Conservation (phyloP, 2,113 vertebrate species). For the Gobiocypris rarus region DNA sequence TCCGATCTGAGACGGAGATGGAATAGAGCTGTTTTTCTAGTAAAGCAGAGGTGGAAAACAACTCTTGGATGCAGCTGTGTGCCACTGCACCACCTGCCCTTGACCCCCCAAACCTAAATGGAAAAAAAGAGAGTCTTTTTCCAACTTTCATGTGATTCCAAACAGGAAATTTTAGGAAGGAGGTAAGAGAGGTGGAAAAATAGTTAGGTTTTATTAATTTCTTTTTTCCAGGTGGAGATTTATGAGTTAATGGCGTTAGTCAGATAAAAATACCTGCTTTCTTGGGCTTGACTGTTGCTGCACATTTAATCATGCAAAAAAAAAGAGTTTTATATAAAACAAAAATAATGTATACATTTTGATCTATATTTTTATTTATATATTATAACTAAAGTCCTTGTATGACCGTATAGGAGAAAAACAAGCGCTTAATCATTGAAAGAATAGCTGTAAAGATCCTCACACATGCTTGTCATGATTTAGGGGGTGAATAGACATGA, state of each 20-base stretch:
- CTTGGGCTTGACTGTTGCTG: background rate
- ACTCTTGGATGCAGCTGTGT: conserved; percentile 52
- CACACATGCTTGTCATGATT: conserved; percentile 27
- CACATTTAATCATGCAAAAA: background rate
- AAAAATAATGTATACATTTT: background rate
- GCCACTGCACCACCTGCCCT: conserved; percentile 50
- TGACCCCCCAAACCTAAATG: conserved; percentile 47
- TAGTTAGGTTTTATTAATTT: conserved; percentile 11
- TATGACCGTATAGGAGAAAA: background rate
- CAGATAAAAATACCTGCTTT: background rate
- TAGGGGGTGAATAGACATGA: conserved; percentile 39
- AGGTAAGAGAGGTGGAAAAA: conserved; percentile 48
- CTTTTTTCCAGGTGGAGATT: conserved; percentile 25
- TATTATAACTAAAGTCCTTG: background rate
- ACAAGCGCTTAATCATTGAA: conserved; percentile 4
- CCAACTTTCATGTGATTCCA: conserved; percentile 56
- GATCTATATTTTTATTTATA: too few species aligned
- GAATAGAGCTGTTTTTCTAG: conserved; percentile 42
- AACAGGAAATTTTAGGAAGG: conserved; percentile 56
- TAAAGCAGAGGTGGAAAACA: conserved; percentile 39
- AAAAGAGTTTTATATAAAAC: background rate
- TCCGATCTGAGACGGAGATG: conserved; percentile 27
- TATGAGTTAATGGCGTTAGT: conserved; percentile 18
- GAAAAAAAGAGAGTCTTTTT: conserved; percentile 43
- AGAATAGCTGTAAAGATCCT: conserved; percentile 27